Evolutionary conservation across 2,888 invertebrate species (phyloP), one percentile per base, ranked within the genome.

Genomic region (Drosophila formosana): DNA sequence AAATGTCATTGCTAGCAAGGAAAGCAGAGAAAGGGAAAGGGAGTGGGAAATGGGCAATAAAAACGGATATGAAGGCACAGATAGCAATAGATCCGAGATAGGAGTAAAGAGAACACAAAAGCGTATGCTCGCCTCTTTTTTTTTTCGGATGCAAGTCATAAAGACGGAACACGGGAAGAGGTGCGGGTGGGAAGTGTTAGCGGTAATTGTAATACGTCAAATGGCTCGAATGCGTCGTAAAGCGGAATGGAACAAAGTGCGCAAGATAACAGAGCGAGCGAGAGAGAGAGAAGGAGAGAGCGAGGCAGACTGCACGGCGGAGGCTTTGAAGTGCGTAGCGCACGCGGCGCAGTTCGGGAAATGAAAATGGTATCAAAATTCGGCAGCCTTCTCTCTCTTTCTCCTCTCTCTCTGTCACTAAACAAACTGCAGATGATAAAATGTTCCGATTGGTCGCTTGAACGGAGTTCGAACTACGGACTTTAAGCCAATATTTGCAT

Each of bases 21-120:
- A 58, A 53, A 56, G 72, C 32, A 30, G 6, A 64, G 61, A 64
- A 49, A 64, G 39, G 53, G 56, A n/a, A n/a, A n/a, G n/a, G n/a
- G 50, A 66, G 55, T 64, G 80, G 78, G 82, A 78, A 82, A 78
- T 82, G 75, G 66, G 78, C 80, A 75, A 82, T 80, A 88, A 88
- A 89, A 89, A 89, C 79, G 86, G 78, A 88, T 85, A 89, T 77
- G 75, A 75, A 78, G 68, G 71, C 76, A 84, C 52, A 82, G 85
- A 81, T 78, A 80, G 49, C 43, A 32, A 46, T 23, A 53, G 66
- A 67, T 65, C 52, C 39, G 58, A 25, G 39, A 41, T 41, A 41
- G 51, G 46, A 43, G 56, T 62, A 78, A 72, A 67, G 64, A 72
- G 72, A 70, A 64, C 60, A 68, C 64, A 72, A 72, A 72, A 72